Percentiles rank a stretch among this genome's conserved stretches.
Conservation (phyloP, 2,888 invertebrate species). For the Zhuqinia jingwanae region DNA sequence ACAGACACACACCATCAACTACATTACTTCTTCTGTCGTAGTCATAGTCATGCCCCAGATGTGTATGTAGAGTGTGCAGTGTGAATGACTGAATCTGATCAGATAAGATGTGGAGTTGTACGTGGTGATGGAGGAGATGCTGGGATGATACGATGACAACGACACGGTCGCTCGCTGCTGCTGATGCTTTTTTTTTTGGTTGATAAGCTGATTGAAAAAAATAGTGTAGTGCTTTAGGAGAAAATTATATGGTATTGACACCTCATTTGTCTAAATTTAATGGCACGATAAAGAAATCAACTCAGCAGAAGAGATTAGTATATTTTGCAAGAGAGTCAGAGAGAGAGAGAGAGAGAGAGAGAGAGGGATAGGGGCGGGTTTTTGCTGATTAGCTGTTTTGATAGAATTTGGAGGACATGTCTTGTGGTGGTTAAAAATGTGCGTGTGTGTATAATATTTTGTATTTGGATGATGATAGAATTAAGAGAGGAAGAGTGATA, state of each 20-base stretch:
- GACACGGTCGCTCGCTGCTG: neutral
- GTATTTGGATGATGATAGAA: too few species aligned
- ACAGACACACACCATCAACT: too few species aligned
- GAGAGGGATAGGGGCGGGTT: too few species aligned
- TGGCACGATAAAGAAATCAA: conserved; percentile 69
- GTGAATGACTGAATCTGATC: conserved; percentile 24
- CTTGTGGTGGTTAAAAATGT: too few species aligned
- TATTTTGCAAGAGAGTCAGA: conserved; percentile 67
- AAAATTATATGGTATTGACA: conserved; percentile 74
- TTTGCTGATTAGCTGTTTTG: conserved; percentile 69
- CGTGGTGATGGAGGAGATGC: conserved; percentile 1
- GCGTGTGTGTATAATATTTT: too few species aligned
- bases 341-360: too few species aligned
- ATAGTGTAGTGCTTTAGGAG: conserved; percentile 68
- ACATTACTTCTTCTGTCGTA: too few species aligned
- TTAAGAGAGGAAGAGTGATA: conserved; percentile 19
- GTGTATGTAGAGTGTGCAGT: too few species aligned
- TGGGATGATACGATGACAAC: conserved; percentile 47
- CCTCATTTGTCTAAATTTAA: conserved; percentile 69
- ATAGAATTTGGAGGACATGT: conserved; percentile 59
- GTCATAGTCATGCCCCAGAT: conserved; percentile 48
- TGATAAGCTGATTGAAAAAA: conserved; percentile 71
- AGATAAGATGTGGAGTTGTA: too few species aligned
- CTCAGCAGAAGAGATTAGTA: conserved; percentile 70
- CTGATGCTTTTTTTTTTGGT: conserved; percentile 39